Base-by-base conservation (phyloP, 2,797 vertebrate genomes). In the Sebastes oblongus region DNA sequence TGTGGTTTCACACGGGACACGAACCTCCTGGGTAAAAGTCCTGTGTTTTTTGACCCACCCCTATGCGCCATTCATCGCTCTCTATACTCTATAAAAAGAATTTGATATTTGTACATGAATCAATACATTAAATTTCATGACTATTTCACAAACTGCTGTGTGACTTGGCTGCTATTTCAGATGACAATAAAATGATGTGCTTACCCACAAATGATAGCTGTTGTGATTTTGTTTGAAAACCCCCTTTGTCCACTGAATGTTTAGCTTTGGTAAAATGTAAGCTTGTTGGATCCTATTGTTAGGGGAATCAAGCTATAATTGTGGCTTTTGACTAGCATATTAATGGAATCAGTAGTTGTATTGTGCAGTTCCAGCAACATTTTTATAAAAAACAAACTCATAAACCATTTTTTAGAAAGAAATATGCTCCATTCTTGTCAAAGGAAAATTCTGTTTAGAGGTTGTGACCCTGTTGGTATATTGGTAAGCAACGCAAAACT, bases 401-500 rank as follows among this genome's bases (percentile, higher is more conserved):
- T 8, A 69, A 46, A n/a, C 25, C 18, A 34, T 62, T 62, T 25
- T 14, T 20, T 52, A n/a, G 36, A 64, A 70, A 55, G 50, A 80
- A 30, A 72, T 36, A 1, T 4, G 29, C 20, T 80, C 34, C 52
- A 24, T 69, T 83, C 25, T 70, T 72, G 8, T 25, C 8, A 73
- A 83, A 85, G 52, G 87, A 91, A 87, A 75, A 88, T 86, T 90
- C 87, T 86, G 56, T 74, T 50, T 30, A 61, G 66, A 69, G 75
- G 55, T 75, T 66, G 56, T 89, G 86, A 85, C 72, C 82, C 54
- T 46, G 50, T 64, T 86, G 42, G 42, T 62, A 75, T 78, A 82
- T 75, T 77, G 34, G 78, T 88, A 78, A 88, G 88, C 88, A 85
- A 77, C 27, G 86, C 78, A 83, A 82, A 75, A 81, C 81, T 87